Conservation (phyloP, 2,797 vertebrate genomes). For the Lepus townsendii region DNA sequence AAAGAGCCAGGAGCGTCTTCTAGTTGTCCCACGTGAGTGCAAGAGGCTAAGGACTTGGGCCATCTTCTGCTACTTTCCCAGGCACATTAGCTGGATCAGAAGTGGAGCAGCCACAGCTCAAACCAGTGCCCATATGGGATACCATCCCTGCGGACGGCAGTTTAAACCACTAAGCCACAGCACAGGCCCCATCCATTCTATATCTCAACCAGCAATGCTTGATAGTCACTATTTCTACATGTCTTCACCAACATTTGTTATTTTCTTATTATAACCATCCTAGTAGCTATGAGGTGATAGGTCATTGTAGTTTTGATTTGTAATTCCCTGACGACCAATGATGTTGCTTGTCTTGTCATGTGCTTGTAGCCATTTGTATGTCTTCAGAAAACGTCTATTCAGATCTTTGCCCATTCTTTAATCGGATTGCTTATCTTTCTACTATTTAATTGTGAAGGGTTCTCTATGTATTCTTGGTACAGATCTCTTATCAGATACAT, state of each 20-base stretch:
- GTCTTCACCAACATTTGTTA: not conserved
- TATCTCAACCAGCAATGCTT: not conserved
- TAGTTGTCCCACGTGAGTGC: no score
- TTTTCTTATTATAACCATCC: not conserved
- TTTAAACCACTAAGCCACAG: no score
- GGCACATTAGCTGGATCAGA: no score
- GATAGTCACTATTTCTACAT: not conserved
- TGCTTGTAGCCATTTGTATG: not conserved
- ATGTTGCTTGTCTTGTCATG: no score
- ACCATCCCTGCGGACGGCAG: no score
- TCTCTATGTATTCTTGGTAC: not conserved
- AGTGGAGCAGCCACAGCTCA: no score
- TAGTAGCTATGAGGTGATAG: not conserved
- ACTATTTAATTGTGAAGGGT: not conserved
- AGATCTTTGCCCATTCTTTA: not conserved
- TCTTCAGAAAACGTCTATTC: not conserved
- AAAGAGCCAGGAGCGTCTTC: no score
- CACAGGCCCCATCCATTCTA: no score
- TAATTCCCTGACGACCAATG: no score
- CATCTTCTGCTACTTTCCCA: no score
- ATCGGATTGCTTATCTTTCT: not conserved
- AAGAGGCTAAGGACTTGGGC: no score
- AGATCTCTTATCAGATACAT: not conserved
- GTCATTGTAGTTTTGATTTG: not conserved
- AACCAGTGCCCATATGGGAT: no score